Percentiles rank a stretch among this genome's conserved stretches.
These are phyloP conservation scores for Allobates femoralis DNA, from an alignment of 2,797 vertebrate species.

Conservation along the genomic window DNA sequence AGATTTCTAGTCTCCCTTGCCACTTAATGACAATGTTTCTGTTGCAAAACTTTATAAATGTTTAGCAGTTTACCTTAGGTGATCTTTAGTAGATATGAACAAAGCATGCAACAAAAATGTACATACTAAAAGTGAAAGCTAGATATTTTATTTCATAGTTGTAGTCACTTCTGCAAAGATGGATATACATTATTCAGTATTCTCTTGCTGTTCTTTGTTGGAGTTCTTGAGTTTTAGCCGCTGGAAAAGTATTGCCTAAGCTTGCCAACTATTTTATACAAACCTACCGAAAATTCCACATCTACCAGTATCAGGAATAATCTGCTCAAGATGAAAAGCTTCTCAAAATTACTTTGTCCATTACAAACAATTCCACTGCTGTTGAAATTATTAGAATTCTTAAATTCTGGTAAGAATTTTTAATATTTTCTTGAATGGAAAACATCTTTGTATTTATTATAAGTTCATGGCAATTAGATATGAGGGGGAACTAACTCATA, in stretches of 20 bases:
- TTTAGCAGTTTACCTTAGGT: slow-evolving; percentile 19
- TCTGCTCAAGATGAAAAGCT: too few relatives aligned
- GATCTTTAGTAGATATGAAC: neutral
- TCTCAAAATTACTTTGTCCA: too few relatives aligned
- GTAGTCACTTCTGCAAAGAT: neutral
- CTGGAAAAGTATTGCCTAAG: neutral
- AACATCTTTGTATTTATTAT: too few relatives aligned
- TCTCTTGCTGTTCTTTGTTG: neutral
- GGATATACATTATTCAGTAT: neutral
- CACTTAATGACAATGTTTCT: neutral
- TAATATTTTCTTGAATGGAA: too few relatives aligned
- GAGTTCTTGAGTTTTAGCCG: neutral
- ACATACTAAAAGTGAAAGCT: neutral
- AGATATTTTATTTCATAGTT: neutral
- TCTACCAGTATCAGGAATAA: too few relatives aligned
- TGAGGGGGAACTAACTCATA: too few relatives aligned
- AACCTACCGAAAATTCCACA: too few relatives aligned
- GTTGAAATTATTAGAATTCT: too few relatives aligned
- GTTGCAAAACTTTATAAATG: slow-evolving; percentile 8
- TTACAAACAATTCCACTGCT: too few relatives aligned
- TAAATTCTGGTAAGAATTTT: too few relatives aligned
- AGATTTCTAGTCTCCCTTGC: slow-evolving; percentile 10
- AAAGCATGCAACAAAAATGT: neutral
- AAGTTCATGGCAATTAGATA: too few relatives aligned
- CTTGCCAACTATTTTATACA: too few relatives aligned